Evolutionary conservation across 2,113 vertebrate genomes (phyloP).

Genomic region (Neolamprologus longior): DNA sequence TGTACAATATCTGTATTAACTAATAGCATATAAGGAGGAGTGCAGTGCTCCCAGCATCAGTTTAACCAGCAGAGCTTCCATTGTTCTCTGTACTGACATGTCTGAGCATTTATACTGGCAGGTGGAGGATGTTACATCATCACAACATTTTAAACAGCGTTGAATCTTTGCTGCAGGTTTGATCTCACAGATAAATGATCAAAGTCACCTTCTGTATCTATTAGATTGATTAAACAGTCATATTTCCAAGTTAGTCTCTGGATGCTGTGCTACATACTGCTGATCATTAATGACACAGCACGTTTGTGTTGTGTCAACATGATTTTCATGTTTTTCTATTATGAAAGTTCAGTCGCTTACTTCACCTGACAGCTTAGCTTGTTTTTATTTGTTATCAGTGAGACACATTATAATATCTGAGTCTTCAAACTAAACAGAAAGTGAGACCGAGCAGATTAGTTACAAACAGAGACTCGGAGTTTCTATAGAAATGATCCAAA

Average conservation of each 20-base stretch:
- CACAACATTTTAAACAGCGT: rapidly evolving
- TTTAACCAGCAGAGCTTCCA: background rate
- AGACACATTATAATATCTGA: too few relatives aligned
- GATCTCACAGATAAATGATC: background rate
- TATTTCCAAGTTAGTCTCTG: background rate
- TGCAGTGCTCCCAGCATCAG: rapidly evolving
- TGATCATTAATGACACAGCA: too few relatives aligned
- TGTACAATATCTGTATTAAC: rapidly evolving
- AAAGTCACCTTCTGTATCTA: background rate
- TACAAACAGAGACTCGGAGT: rapidly evolving
- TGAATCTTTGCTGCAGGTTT: background rate
- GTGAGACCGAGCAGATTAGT: background rate
- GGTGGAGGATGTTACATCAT: background rate
- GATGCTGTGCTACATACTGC: background rate
- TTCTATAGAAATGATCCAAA: too few relatives aligned
- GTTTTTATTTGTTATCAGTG: too few relatives aligned
- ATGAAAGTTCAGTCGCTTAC: background rate
- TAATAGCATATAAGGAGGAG: background rate
- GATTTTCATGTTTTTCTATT: rapidly evolving
- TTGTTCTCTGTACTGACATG: background rate
- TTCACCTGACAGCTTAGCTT: background rate
- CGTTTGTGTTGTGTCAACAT: too few relatives aligned
- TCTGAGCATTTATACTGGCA: background rate
- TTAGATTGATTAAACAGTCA: rapidly evolving
- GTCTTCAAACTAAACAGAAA: background rate